phyloP scores from a whole-genome alignment of 2,888 invertebrate species.

The Drosophila stalkeri region DNA sequence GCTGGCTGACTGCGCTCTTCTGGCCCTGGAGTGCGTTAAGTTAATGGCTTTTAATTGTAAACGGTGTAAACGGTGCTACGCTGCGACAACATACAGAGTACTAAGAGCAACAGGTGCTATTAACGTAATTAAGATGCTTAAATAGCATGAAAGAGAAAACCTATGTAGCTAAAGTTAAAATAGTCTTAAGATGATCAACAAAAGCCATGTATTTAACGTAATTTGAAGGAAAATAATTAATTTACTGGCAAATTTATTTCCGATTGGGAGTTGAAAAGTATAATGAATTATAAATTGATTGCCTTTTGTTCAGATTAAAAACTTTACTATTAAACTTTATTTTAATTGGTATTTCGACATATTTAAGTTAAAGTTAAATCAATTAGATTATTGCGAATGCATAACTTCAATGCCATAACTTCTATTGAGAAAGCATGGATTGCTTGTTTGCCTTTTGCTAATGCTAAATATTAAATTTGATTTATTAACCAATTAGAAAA shows the following conservation, averaged over 20 bases:
- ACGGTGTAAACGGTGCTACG: conserved; percentile 11
- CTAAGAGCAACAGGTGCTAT: conserved; percentile 56
- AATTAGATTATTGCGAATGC: background rate
- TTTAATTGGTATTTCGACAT: background rate
- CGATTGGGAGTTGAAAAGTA: background rate
- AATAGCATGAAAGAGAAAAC: conserved; percentile 20
- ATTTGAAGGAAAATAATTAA: background rate
- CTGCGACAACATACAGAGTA: conserved; percentile 20
- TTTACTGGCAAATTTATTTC: background rate
- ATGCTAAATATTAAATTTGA: no score
- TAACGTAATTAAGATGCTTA: conserved; percentile 56
- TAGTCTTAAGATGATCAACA: conserved; percentile 5
- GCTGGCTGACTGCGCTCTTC: conserved; percentile 32
- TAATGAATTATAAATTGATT: background rate
- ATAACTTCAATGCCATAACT: background rate
- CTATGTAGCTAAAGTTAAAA: background rate
- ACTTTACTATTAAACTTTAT: background rate
- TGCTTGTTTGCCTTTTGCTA: no score
- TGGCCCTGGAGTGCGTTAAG: conserved; percentile 49
- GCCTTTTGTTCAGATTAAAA: background rate
- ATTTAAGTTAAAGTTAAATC: background rate
- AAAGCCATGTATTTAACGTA: background rate
- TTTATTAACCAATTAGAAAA: no score
- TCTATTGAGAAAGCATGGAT: no score
- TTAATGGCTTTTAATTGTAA: conserved; percentile 54